Base-by-base conservation (phyloP, 1,140 invertebrate genomes). In the Nomia melanderi region DNA sequence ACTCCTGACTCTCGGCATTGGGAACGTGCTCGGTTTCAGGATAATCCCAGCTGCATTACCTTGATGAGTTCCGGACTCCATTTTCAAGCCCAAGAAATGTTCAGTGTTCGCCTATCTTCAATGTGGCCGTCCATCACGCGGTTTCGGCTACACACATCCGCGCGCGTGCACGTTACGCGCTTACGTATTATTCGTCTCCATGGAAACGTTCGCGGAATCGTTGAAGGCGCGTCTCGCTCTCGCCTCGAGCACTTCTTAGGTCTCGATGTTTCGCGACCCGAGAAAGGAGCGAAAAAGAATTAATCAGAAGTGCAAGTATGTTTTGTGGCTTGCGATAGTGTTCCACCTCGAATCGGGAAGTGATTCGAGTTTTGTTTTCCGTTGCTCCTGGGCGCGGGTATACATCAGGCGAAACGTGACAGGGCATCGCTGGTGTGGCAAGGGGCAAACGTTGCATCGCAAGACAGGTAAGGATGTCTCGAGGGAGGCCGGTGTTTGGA, bases 21-120 rank as follows among this genome's bases (percentile, higher is more conserved):
- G 85, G 81, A 87, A 87, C 86, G 71, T 57, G 71, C 86, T 84
- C 79, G 84, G 75, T 89, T 86, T 81, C 85, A 79, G 87, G 86
- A 89, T 89, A 90, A 90, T 91, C 89, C 90, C 89, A 91, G 90
- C 87, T 91, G 90, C 91, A 92, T 92, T 91, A 91, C 86, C 88
- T 90, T 91, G 90, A 91, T 92, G 90, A 92, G 90, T 87, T 90
- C 87, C 83, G 84, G 86, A 84, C 82, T 84, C 86, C 83, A 87
- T 82, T 81, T 86, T 77, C 81, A 54, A 67, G 77, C 85, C 78
- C 62, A 66, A 69, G 72, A 78, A 54, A 75, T 72, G 25, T 14
- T 54, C 65, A 39, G 31, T 57, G 36, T 74, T 74, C 73, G 64
- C 31, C 53, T 76, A 67, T 44, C 62, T 33, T 75, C 23, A 12